A percentile compares a stretch with the other conserved stretches of the same genome.
Conservation (phyloP, 2,888 invertebrate genomes). For the Gonocerus acuteangulatus region DNA sequence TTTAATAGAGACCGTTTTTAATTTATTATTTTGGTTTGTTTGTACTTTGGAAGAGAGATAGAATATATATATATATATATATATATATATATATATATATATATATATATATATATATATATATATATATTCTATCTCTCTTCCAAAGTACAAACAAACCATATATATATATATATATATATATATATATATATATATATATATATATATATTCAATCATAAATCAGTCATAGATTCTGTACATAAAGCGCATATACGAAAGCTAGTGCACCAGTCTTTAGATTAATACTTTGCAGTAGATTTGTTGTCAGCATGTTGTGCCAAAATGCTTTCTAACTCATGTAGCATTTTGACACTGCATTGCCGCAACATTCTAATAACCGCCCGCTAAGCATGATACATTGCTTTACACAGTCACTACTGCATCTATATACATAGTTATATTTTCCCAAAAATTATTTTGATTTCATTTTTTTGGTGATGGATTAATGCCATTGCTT, state of each 20-base stretch:
- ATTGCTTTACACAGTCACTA: conserved; percentile 37
- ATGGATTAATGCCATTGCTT: conserved; percentile 35
- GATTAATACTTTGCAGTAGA: conserved; percentile 31
- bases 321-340: conserved; percentile 34
- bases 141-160: too few species aligned
- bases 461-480: conserved; percentile 29
- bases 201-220: too few species aligned
- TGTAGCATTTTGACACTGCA: conserved; percentile 27
- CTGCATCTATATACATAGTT: conserved; percentile 29
- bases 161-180: too few species aligned
- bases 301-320: conserved; percentile 38
- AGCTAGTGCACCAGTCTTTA: conserved; percentile 29
- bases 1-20: too few species aligned
- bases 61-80: too few species aligned
- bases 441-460: conserved; percentile 1
- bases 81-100: too few species aligned
- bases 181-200: too few species aligned
- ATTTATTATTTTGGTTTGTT: too few species aligned
- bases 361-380: conserved; percentile 37
- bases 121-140: too few species aligned
- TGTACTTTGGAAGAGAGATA: too few species aligned
- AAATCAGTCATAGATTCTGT: too few species aligned
- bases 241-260: neutral
- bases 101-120: too few species aligned
- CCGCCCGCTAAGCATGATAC: conserved; percentile 32